Evolutionary conservation across 2,888 invertebrate genomes (phyloP), one percentile per base, ranked within the genome.

Genomic region (Endomychus coccineus): DNA sequence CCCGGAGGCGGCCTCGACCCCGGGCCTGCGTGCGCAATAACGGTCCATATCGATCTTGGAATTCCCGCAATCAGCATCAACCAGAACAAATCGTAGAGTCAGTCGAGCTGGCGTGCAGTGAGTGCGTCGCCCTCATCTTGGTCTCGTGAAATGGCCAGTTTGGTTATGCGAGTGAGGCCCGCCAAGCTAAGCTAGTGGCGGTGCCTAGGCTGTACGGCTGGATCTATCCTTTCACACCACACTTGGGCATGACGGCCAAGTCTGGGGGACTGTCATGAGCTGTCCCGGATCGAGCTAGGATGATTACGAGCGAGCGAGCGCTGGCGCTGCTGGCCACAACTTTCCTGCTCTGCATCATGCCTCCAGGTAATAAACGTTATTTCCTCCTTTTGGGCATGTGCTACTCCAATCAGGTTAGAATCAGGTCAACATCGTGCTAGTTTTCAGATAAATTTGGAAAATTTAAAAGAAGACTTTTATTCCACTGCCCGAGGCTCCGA

Each of bases 281-380:
- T 29, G 29, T 34, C 15, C 13, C 17, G 16, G 12, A 34, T 50
- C 58, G 48, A 53, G 55, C 50, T 61, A 63, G 62, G 55, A 62
- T 64, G 62, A 58, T 56, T 51, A 52, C 57, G 55, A 57, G 56
- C 54, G 56, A 54, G 46, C 56, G 54, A 56, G 49, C 54, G 57
- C 54, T 56, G 53, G 58, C 59, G 55, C 57, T 58, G 52, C 55
- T 65, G 57, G 62, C 64, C 55, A 55, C 56, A 56, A 59, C 61
- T 54, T 61, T 62, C 52, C 56, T 65, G 41, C 57, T 66, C 54
- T 52, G 55, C 55, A 56, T 49, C 49, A 61, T 64, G 59, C 58
- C 65, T 52, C 64, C 63, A 61, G 65, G 65, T 64, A 59, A 56
- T n/a, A n/a, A n/a, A n/a, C n/a, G n/a, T n/a, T n/a, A n/a, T n/a